Base-by-base conservation (phyloP, 2,797 vertebrate genomes). In the Bovichtus variegatus region DNA sequence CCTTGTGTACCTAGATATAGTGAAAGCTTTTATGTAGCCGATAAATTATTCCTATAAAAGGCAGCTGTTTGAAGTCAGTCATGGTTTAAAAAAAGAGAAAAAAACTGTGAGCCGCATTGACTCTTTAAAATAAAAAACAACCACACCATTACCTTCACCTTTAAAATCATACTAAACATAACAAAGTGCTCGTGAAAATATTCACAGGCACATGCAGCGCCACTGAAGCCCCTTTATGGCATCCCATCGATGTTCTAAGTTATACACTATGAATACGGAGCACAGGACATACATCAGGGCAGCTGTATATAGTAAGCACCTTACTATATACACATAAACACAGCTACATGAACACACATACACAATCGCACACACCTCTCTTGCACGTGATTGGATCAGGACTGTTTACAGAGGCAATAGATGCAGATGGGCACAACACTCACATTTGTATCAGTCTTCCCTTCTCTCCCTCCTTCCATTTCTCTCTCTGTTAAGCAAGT, bases 381-480 rank as follows among this genome's bases (percentile, higher is more conserved):
- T 54, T n/a, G 53, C 3, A 3, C 29, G 27, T 68, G 66, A 79
- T n/a, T 78, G 63, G 47, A 66, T 77, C 29, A 80, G 29, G 49
- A 46, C 31, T 16, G 66, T 34, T 76, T 66, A 78, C 75, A 70
- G 73, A 71, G 81, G 41, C 87, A 81, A 81, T 19, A 74, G 74
- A 85, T 83, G 74, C 69, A 72, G 72, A 81, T 76, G 58, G 60
- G 46, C 46, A n/a, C n/a, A 31, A 76, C 54, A 68, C 76, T 80
- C 75, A 78, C 83, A 78, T 89, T 79, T 60, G 68, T 65, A 83
- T 70, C 70, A 49, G 47, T 69, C 79, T 71, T 67, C 64, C 29
- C 29, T 38, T 60, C 36, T 51, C 49, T 61, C 80, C 36, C 34
- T 74, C 55, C 51, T 44, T 62, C 49, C 43, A 78, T 75, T 67